These are phyloP conservation scores for Galerucella nymphaeae DNA, from an alignment of 2,888 invertebrate genomes.

Conservation along the genomic window DNA sequence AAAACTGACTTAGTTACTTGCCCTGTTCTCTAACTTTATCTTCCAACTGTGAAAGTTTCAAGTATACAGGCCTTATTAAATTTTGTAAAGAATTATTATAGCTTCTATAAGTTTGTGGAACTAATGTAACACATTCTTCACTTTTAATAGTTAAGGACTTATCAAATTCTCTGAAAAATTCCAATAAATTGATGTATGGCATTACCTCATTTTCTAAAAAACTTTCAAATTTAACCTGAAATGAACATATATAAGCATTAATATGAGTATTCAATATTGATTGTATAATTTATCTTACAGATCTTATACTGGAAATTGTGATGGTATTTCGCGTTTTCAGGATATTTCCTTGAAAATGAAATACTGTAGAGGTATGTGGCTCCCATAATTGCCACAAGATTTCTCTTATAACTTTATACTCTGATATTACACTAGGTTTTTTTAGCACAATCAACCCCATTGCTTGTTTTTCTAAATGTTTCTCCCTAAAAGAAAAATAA, in stretches of 20 bases:
- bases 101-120: slow-evolving; percentile 58
- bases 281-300: slow-evolving; percentile 49
- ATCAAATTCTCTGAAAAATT: slow-evolving; percentile 57
- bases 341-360: slow-evolving; percentile 53
- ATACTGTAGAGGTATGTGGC: slow-evolving; percentile 56
- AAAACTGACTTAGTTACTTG: slow-evolving; percentile 29
- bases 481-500: slow-evolving; percentile 53
- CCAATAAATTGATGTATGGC: slow-evolving; percentile 58
- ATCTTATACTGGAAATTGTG: slow-evolving; percentile 59
- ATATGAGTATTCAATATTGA: background rate
- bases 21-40: slow-evolving; percentile 58
- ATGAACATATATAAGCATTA: slow-evolving; percentile 25
- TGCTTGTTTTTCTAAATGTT: slow-evolving; percentile 53
- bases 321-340: slow-evolving; percentile 55
- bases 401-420: slow-evolving; percentile 62
- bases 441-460: slow-evolving; percentile 53
- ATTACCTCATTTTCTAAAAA: slow-evolving; percentile 57
- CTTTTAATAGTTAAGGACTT: slow-evolving; percentile 40
- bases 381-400: slow-evolving; percentile 61
- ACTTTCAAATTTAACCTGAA: slow-evolving; percentile 50
- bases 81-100: slow-evolving; percentile 55
- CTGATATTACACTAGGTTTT: slow-evolving; percentile 56
- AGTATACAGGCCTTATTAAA: slow-evolving; percentile 56
- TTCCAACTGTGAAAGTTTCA: slow-evolving; percentile 55
- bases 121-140: slow-evolving; percentile 40